phyloP scores from a whole-genome alignment of 2,113 vertebrate species.

The Vireo altiloquus region DNA sequence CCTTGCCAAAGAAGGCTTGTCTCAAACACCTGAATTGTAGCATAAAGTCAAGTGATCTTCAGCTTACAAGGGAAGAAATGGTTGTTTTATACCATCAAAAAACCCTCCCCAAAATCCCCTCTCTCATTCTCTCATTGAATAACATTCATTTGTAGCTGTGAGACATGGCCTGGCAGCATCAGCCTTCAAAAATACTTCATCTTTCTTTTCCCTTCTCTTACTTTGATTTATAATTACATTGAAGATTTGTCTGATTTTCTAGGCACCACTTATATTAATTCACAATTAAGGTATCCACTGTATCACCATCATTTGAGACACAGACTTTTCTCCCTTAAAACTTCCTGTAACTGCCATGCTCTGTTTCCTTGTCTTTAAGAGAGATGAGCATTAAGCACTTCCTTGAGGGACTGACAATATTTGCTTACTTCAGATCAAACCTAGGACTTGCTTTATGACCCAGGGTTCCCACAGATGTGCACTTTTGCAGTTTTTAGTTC shows the following conservation, averaged over 20 bases:
- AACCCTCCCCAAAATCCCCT: neutral
- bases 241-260: neutral
- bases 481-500: neutral
- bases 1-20: neutral
- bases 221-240: neutral
- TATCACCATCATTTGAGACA: neutral
- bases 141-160: neutral
- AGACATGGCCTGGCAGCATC: neutral
- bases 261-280: neutral
- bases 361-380: neutral
- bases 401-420: neutral
- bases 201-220: neutral
- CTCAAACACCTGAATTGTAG: neutral
- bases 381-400: neutral
- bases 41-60: constrained; percentile 8
- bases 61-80: neutral
- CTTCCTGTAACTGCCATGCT: neutral
- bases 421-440: neutral
- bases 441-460: neutral
- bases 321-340: neutral
- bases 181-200: neutral
- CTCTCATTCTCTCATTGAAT: neutral
- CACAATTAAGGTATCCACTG: neutral
- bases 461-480: neutral
- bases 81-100: neutral